Evolutionary conservation across 2,888 invertebrate genomes (phyloP).

Genomic region (Gari tellinella): DNA sequence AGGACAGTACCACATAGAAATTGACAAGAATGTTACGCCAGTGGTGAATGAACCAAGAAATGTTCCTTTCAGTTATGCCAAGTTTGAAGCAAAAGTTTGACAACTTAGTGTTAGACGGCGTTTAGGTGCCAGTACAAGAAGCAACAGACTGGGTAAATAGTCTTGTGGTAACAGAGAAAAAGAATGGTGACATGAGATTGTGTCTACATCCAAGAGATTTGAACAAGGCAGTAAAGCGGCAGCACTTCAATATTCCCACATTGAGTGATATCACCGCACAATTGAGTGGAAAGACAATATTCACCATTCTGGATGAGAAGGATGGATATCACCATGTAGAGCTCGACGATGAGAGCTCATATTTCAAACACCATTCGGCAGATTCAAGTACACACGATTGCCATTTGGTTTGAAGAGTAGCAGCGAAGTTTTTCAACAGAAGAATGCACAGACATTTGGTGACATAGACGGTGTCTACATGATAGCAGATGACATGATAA

Average conservation of each 20-base stretch:
- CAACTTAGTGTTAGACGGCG: conserved; percentile 27
- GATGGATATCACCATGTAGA: conserved; percentile 57
- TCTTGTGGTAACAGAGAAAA: conserved; percentile 48
- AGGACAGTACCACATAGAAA: neutral
- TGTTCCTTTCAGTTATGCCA: conserved; percentile 11
- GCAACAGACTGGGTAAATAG: conserved; percentile 61
- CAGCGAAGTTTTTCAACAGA: conserved; percentile 57
- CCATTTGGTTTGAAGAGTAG: conserved; percentile 60
- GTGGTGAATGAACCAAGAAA: conserved; percentile 11
- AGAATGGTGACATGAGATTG: conserved; percentile 8
- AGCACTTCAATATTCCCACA: conserved; percentile 21
- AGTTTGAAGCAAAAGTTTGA: conserved; percentile 21
- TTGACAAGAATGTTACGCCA: conserved; percentile 3
- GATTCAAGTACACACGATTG: conserved; percentile 58
- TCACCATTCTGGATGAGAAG: conserved; percentile 50
- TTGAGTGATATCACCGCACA: conserved; percentile 14
- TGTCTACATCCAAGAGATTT: conserved; percentile 26
- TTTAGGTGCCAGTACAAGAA: conserved; percentile 24
- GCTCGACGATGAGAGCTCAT: conserved; percentile 51
- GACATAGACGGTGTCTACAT: conserved; percentile 42
- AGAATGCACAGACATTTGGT: conserved; percentile 28
- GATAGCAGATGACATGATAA: conserved; percentile 59
- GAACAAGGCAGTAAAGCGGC: conserved; percentile 5
- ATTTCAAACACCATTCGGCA: conserved; percentile 58
- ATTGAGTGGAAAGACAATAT: conserved; percentile 44